These are phyloP conservation scores for Erebia ligea DNA, from an alignment of 2,888 invertebrate genomes.

Conservation along the genomic window DNA sequence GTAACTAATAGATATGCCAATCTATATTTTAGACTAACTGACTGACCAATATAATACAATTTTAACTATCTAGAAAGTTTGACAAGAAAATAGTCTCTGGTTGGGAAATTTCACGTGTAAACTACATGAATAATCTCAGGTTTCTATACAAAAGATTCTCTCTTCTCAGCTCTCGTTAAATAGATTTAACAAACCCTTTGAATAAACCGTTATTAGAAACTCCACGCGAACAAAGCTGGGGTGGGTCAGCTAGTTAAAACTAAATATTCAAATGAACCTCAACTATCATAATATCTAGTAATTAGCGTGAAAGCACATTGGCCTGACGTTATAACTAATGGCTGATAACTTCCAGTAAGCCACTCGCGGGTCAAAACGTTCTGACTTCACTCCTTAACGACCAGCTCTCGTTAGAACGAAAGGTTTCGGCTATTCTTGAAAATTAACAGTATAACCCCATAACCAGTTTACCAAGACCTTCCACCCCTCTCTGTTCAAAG, in stretches of 20 bases:
- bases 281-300: background rate
- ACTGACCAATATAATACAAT: too few relatives aligned
- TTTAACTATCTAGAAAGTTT: too few relatives aligned
- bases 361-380: slow-evolving; percentile 51
- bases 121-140: too few relatives aligned
- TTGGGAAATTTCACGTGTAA: too few relatives aligned
- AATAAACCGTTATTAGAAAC: too few relatives aligned
- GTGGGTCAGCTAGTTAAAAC: background rate
- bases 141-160: too few relatives aligned
- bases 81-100: too few relatives aligned
- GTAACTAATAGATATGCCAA: too few relatives aligned
- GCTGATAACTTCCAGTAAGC: slow-evolving; percentile 48
- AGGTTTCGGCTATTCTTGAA: slow-evolving; percentile 75
- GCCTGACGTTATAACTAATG: slow-evolving; percentile 50
- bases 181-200: too few relatives aligned
- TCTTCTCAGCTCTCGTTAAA: too few relatives aligned
- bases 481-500: slow-evolving; percentile 26
- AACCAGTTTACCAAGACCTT: slow-evolving; percentile 50
- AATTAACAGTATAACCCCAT: slow-evolving; percentile 69
- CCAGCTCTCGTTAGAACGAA: slow-evolving; percentile 70
- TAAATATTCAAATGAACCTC: slow-evolving; percentile 1
- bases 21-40: too few relatives aligned
- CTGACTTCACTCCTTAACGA: slow-evolving; percentile 66
- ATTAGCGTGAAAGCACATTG: slow-evolving; percentile 15
- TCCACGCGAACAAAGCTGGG: too few relatives aligned